These are phyloP conservation scores for Oikopleura dioica DNA, from an alignment of 23 tunicate genomes.

Conservation along the genomic window DNA sequence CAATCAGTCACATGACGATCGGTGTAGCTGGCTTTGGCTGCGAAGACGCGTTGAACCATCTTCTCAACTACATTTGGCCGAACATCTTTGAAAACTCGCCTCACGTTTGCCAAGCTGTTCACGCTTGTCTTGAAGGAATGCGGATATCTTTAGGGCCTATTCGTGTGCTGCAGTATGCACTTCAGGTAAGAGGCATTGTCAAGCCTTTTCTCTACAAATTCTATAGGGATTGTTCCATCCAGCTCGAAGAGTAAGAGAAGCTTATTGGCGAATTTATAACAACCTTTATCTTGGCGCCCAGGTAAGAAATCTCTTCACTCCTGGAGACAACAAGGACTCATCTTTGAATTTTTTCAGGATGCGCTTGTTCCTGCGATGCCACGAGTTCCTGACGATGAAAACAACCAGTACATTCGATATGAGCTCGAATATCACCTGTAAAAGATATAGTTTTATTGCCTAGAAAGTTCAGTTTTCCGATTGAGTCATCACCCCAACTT, in stretches of 20 bases:
- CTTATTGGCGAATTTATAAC: constrained; percentile 85
- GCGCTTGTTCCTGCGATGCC: constrained; percentile 70
- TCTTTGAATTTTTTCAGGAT: too few relatives aligned
- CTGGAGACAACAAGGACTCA: too few relatives aligned
- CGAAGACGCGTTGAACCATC: constrained; percentile 87
- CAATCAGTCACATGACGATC: constrained; percentile 84
- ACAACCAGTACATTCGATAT: constrained; percentile 74
- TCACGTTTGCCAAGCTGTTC: constrained; percentile 79
- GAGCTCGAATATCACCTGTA: constrained; percentile 80
- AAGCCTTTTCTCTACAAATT: too few relatives aligned
- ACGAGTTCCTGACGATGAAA: constrained; percentile 82
- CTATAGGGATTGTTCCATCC: constrained; percentile 13
- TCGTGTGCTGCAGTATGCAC: constrained; percentile 64
- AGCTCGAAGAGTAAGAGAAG: constrained; percentile 36
- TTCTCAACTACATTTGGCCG: constrained; percentile 94
- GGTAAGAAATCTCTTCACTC: too few relatives aligned
- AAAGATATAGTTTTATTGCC: too few relatives aligned
- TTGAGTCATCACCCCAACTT: too few relatives aligned
- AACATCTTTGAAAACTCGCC: constrained; percentile 81
- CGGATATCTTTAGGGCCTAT: constrained; percentile 60
- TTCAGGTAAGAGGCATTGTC: constrained; percentile 50
- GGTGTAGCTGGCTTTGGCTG: constrained; percentile 97
- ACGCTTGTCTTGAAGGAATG: constrained; percentile 89
- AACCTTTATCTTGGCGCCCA: constrained; percentile 86
- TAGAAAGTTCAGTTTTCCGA: too few relatives aligned